Evolutionary conservation across 2,888 invertebrate species (phyloP), one percentile per base, ranked within the genome.

Genomic region (Tachystola acroxantha): DNA sequence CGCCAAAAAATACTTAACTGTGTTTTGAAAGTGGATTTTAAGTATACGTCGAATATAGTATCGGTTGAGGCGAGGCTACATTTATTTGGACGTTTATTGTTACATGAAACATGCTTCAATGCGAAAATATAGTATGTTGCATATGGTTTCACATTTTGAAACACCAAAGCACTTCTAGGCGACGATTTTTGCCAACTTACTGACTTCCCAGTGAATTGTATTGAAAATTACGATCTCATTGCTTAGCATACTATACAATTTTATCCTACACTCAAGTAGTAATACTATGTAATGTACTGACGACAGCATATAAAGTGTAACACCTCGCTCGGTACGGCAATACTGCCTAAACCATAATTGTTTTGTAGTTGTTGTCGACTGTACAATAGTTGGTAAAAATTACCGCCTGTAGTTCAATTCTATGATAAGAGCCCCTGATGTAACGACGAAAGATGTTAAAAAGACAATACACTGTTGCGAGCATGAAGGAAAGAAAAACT

Each of bases 71-170:
- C 30, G 7, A 30, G 30, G 30, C 30, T 30, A 16, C 9, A 10
- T 32, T 32, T 22, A 32, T 20, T 29, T 32, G 22, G 22, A 12
- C 22, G 22, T 32, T n/a, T 16, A 19, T n/a, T n/a, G n/a, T n/a
- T n/a, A n/a, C n/a, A n/a, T n/a, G 24, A 26, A 10, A 26, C 11
- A 26, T 26, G 10, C 10, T 26, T 10, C 24, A 2, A 24, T 6
- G n/a, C 7, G 24, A 24, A 24, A 24, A 6, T 24, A 24, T n/a
- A n/a, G n/a, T n/a, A n/a, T n/a, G n/a, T n/a, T n/a, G n/a, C n/a
- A n/a, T n/a, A n/a, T n/a, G n/a, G n/a, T n/a, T 16, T 16, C 16
- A 16, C 16, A 4, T 16, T 16, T 16, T 4, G 16, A 16, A 16
- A 3, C 3, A 6, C 16, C 2, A 24, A 24, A 24, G n/a, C 24